These are phyloP conservation scores for Ophraella communa DNA, from an alignment of 2,888 invertebrate species.

Conservation along the genomic window DNA sequence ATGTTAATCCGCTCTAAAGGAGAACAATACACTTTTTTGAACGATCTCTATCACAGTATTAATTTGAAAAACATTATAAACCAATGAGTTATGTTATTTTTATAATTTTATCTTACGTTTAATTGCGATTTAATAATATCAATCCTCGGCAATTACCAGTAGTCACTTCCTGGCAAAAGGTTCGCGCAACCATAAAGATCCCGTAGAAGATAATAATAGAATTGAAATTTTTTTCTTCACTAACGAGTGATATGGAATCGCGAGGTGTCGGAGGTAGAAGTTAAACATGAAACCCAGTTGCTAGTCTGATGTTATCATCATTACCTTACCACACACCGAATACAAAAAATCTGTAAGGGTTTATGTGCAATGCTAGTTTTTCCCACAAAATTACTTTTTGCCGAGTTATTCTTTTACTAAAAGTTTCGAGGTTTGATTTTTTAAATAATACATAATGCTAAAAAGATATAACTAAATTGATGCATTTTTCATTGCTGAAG, in stretches of 20 bases:
- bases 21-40: too few species aligned
- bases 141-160: slow-evolving; percentile 10
- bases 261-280: slow-evolving; percentile 36
- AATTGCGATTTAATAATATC: neutral
- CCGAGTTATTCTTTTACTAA: neutral
- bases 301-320: slow-evolving; percentile 29
- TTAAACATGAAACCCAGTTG: slow-evolving; percentile 32
- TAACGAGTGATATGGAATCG: slow-evolving; percentile 40
- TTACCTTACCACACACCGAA: slow-evolving; percentile 1
- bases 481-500: too few species aligned
- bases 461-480: too few species aligned
- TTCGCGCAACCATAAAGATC: slow-evolving; percentile 33
- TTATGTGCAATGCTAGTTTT: slow-evolving; percentile 30
- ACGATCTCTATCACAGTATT: too few species aligned
- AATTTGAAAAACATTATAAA: too few species aligned
- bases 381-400: slow-evolving; percentile 14
- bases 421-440: too few species aligned
- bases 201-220: slow-evolving; percentile 33
- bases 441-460: too few species aligned
- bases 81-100: too few species aligned
- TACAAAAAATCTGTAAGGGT: slow-evolving; percentile 26
- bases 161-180: slow-evolving; percentile 28
- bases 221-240: slow-evolving; percentile 37
- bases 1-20: too few species aligned
- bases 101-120: neutral